These are phyloP conservation scores for Machimus atricapillus DNA, from an alignment of 2,888 invertebrate genomes.

Conservation along the genomic window DNA sequence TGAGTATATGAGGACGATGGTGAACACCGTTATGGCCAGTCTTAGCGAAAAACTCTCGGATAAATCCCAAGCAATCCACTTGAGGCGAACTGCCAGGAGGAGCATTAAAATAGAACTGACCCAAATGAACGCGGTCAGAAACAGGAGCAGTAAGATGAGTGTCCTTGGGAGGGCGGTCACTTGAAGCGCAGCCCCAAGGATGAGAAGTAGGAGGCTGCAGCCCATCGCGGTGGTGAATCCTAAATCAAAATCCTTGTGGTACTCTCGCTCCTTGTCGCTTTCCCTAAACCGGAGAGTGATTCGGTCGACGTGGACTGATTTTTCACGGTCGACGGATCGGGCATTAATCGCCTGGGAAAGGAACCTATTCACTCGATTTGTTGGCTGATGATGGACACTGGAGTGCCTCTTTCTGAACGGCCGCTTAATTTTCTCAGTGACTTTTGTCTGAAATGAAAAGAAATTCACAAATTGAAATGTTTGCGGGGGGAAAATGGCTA, in stretches of 20 bases:
- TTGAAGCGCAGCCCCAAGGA: constrained; percentile 79
- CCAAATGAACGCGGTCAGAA: constrained; percentile 90
- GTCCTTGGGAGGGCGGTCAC: constrained; percentile 81
- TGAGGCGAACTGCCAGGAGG: constrained; percentile 80
- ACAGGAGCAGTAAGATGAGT: constrained; percentile 80
- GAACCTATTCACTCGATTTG: constrained; percentile 91
- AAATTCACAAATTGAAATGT: not conserved
- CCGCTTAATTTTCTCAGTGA: constrained; percentile 85
- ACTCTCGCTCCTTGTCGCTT: constrained; percentile 84
- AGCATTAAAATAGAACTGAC: constrained; percentile 85
- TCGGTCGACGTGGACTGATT: constrained; percentile 86
- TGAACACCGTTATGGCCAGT: constrained; percentile 85
- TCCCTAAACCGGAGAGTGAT: constrained; percentile 87
- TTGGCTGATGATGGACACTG: constrained; percentile 86
- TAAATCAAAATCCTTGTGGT: constrained; percentile 84
- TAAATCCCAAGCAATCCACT: constrained; percentile 87
- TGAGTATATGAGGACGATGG: constrained; percentile 84
- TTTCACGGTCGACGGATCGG: constrained; percentile 87
- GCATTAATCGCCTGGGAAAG: constrained; percentile 91
- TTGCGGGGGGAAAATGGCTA: not conserved
- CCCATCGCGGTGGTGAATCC: constrained; percentile 85
- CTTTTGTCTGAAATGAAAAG: constrained; percentile 73
- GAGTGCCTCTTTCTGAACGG: constrained; percentile 89
- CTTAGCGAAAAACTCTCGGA: constrained; percentile 82
- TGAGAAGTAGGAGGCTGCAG: constrained; percentile 77